Percentiles rank a stretch among this genome's conserved stretches.
These are phyloP conservation scores for Idris sp. DNA, from an alignment of 1,140 invertebrate genomes.

Conservation along the genomic window DNA sequence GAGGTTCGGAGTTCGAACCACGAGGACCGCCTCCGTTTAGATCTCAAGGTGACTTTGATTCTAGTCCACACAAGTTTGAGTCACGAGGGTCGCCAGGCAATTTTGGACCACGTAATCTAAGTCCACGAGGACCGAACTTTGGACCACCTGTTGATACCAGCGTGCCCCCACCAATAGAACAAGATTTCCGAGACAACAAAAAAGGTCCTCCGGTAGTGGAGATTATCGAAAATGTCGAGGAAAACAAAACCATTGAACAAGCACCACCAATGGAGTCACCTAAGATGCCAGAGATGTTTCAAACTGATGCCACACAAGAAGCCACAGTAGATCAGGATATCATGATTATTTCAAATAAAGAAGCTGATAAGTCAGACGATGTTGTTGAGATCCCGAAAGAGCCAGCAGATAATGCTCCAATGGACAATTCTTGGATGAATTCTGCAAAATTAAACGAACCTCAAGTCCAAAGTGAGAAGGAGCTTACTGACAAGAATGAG, in stretches of 20 bases:
- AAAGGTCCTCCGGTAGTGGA: neutral
- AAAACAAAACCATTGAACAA: constrained; percentile 6
- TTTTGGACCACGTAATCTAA: constrained; percentile 44
- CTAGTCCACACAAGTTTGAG: constrained; percentile 17
- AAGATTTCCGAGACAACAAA: constrained; percentile 1
- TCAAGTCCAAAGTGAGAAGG: constrained; percentile 3
- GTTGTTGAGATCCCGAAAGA: constrained; percentile 8
- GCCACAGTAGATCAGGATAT: too few relatives aligned
- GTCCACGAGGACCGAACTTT: constrained; percentile 21
- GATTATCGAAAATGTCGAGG: neutral
- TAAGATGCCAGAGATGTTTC: constrained; percentile 23
- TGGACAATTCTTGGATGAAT: constrained; percentile 67
- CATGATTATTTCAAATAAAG: neutral
- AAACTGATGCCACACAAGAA: neutral
- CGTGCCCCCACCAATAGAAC: neutral
- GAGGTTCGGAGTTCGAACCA: constrained; percentile 27
- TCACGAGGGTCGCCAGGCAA: neutral
- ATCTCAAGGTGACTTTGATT: constrained; percentile 30
- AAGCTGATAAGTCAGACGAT: constrained; percentile 12
- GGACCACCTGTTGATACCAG: constrained; percentile 7
- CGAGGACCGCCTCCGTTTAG: constrained; percentile 19
- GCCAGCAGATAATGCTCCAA: constrained; percentile 8
- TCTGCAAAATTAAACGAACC: constrained; percentile 5
- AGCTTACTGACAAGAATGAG: constrained; percentile 55
- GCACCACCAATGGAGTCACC: constrained; percentile 29